These are phyloP conservation scores for Tromatobia lineatoria DNA, from an alignment of 2,888 invertebrate species.

Conservation along the genomic window DNA sequence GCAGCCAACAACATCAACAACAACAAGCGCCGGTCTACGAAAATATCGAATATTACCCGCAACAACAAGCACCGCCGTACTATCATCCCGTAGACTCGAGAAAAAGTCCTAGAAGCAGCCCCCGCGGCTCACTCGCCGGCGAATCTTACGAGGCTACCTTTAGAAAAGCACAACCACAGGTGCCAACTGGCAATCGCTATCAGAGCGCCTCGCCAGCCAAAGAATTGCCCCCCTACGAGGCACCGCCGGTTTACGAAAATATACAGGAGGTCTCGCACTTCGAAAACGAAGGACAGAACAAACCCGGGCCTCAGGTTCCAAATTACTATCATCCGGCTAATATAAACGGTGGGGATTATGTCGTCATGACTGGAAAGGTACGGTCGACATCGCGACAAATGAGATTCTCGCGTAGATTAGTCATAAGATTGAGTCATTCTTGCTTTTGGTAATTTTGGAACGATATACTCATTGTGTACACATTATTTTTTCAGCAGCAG, in stretches of 20 bases:
- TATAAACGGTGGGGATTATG: conserved; percentile 92
- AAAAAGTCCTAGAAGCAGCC: conserved; percentile 85
- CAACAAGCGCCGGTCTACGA: conserved; percentile 90
- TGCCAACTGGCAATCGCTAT: conserved; percentile 88
- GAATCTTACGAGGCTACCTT: conserved; percentile 86
- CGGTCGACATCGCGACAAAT: background rate
- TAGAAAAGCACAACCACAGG: conserved; percentile 94
- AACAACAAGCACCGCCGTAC: conserved; percentile 87
- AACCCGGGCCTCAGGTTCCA: conserved; percentile 85
- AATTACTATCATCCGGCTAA: conserved; percentile 87
- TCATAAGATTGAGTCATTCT: conserved; percentile 50
- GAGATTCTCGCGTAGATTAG: conserved; percentile 29
- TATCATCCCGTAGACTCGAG: conserved; percentile 87
- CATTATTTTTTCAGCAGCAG: background rate
- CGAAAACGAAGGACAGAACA: conserved; percentile 78
- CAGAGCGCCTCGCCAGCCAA: conserved; percentile 87
- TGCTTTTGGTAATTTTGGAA: background rate
- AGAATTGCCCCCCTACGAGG: conserved; percentile 86
- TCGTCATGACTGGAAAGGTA: conserved; percentile 92
- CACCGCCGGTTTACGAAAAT: conserved; percentile 89
- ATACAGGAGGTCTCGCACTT: conserved; percentile 87
- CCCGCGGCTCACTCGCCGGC: conserved; percentile 81
- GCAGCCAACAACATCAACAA: conserved; percentile 79
- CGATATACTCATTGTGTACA: background rate
- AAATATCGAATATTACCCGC: conserved; percentile 92